Evolutionary conservation across 2,113 vertebrate species (phyloP).

Genomic region (Hippocampus mohnikei): DNA sequence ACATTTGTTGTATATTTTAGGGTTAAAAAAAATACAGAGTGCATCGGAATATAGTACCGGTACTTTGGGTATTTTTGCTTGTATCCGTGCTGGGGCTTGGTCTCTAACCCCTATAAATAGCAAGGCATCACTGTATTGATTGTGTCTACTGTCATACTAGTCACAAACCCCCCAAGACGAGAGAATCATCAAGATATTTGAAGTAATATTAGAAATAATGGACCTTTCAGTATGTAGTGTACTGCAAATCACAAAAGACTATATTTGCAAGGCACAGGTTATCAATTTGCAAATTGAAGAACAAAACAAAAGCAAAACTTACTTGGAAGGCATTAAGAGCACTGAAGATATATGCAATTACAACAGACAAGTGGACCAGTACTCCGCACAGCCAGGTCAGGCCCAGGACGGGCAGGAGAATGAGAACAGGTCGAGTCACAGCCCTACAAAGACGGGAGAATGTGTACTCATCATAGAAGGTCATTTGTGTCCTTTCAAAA

Average conservation of each 20-base stretch:
- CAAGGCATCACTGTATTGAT: too few species aligned
- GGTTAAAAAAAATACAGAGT: too few species aligned
- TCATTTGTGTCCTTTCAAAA: neutral
- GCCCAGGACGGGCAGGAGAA: constrained; percentile 85
- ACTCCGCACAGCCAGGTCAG: constrained; percentile 88
- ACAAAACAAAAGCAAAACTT: constrained; percentile 23
- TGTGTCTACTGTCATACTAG: too few species aligned
- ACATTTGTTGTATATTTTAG: too few species aligned
- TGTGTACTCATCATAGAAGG: neutral
- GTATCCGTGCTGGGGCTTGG: too few species aligned
- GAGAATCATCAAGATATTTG: too few species aligned
- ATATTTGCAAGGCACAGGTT: neutral
- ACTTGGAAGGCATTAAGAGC: constrained; percentile 89
- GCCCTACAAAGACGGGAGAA: constrained; percentile 70
- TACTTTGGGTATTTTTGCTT: too few species aligned
- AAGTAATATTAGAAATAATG: too few species aligned
- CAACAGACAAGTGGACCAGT: constrained; percentile 81
- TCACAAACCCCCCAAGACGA: too few species aligned
- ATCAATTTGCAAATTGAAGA: neutral
- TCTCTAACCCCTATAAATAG: too few species aligned
- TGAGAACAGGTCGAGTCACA: constrained; percentile 80
- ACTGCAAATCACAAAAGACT: neutral
- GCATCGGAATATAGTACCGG: too few species aligned
- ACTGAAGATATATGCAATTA: constrained; percentile 81
- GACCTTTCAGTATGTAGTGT: neutral